Percentiles rank a stretch among this genome's conserved stretches.
phyloP scores from a whole-genome alignment of 1,140 invertebrate genomes.

The Gryllus bimaculatus region DNA sequence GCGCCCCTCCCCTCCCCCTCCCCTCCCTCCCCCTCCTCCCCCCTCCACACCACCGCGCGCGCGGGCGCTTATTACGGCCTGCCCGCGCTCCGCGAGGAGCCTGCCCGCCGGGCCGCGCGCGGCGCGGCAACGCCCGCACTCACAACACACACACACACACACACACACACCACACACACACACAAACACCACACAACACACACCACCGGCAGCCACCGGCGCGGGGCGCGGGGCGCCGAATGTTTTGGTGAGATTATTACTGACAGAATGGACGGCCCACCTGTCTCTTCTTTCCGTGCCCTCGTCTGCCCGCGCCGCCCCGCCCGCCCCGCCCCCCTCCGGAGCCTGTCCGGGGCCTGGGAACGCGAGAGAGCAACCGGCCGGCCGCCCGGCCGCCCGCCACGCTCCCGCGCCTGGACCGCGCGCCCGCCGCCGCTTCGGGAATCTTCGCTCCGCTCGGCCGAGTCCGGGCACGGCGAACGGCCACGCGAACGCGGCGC shows the following conservation, averaged over 20 bases:
- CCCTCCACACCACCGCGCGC: too few species aligned
- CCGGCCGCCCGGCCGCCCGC: too few species aligned
- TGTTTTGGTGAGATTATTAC: slow-evolving; percentile 19
- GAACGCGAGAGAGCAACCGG: background rate
- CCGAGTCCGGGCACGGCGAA: slow-evolving; percentile 15
- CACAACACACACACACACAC: too few species aligned
- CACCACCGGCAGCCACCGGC: too few species aligned
- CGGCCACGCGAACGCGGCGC: slow-evolving; percentile 15
- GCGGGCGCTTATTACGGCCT: too few species aligned
- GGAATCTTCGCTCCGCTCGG: slow-evolving; percentile 11
- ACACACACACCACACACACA: too few species aligned
- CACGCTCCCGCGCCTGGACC: background rate
- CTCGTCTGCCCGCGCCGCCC: background rate
- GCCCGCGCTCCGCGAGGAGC: too few species aligned
- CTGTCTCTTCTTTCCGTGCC: slow-evolving; percentile 11
- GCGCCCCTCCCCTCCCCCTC: too few species aligned
- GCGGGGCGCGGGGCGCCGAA: slow-evolving; percentile 9
- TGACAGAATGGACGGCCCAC: slow-evolving; percentile 17
- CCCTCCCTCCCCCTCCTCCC: too few species aligned
- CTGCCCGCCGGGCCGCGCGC: too few species aligned
- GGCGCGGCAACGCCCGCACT: too few species aligned
- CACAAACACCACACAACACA: too few species aligned
- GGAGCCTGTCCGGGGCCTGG: slow-evolving; percentile 13
- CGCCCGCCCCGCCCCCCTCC: background rate
- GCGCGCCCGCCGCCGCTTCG: background rate